Evolutionary conservation across 2,888 invertebrate species (phyloP).

Genomic region (Conchocele bisecta): DNA sequence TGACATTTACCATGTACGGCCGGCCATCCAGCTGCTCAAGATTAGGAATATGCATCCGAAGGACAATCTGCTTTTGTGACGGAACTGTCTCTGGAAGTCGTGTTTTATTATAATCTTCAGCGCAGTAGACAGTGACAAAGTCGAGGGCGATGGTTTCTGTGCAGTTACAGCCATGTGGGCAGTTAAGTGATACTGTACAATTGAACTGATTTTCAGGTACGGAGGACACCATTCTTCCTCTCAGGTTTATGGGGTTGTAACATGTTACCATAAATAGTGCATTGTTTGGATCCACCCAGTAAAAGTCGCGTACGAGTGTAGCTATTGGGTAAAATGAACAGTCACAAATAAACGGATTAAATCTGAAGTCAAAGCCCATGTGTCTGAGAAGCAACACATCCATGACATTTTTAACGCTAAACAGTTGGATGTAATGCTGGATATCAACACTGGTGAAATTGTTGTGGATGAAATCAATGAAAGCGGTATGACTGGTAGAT

Average conservation of each 20-base stretch:
- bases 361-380: slow-evolving; percentile 28
- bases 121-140: slow-evolving; percentile 21
- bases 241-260: slow-evolving; percentile 3
- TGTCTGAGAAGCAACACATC: slow-evolving; percentile 8
- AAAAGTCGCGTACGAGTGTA: neutral
- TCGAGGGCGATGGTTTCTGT: slow-evolving; percentile 16
- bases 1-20: slow-evolving; percentile 40
- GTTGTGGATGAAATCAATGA: slow-evolving; percentile 17
- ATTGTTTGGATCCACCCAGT: slow-evolving; percentile 29
- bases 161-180: slow-evolving; percentile 33
- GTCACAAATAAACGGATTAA: slow-evolving; percentile 48
- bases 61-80: neutral
- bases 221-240: slow-evolving; percentile 16
- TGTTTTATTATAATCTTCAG: neutral
- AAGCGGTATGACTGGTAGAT: neutral
- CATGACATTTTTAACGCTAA: neutral
- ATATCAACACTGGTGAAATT: slow-evolving; percentile 22
- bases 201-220: slow-evolving; percentile 28
- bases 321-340: slow-evolving; percentile 28
- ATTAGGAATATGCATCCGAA: slow-evolving; percentile 31
- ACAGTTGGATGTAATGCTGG: slow-evolving; percentile 16
- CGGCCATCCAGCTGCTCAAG: slow-evolving; percentile 30
- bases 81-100: slow-evolving; percentile 18
- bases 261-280: slow-evolving; percentile 38
- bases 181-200: slow-evolving; percentile 24